Evolutionary conservation across 2,113 vertebrate genomes (phyloP), one percentile per base, ranked within the genome.

Genomic region (Elephas maximus): DNA sequence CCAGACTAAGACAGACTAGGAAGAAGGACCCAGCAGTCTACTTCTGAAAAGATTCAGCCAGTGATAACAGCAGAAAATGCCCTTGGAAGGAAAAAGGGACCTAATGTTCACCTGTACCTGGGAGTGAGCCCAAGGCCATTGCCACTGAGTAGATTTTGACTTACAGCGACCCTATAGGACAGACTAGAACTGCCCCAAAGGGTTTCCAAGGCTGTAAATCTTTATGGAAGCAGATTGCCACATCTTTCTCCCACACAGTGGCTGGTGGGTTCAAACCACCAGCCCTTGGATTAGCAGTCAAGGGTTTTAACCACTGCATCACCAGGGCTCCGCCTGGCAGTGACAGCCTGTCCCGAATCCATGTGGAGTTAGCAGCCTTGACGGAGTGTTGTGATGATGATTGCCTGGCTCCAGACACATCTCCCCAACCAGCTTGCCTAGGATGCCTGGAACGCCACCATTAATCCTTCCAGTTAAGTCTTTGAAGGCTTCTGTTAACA

Each of bases 391-490:
- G 37, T n/a, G 48, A 41, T 14, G 12, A 44, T 44, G 76, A 93
- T 0, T 77, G 60, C 48, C 63, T 85, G 8, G 33, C 44, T 96
- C 51, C 63, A 83, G 69, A 94, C 81, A 89, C 26, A n/a, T 71
- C 74, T 87, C 80, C 71, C 83, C 48, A 65, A 93, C 78, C 41
- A 53, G 33, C 33, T 78, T 73, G 88, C 37, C 26, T 37, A 90
- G 37, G 74, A 90, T 33, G 65, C 37, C 60, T 24, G 21, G 51
- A 89, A 96, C 84, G 76, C 67, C 28, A 91, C 45, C 80, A 88
- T 96, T 96, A 96, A 96, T 97, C 96, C 73, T 97, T 95, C 84
- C 84, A 84, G 92, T 97, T 96, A 95, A 88, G 93, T 60, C 51
- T 94, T 51, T 69, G 71, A 76, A 90, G 90, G 80, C 63, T 74